Evolutionary conservation across 2,888 invertebrate species (phyloP), one percentile per base, ranked within the genome.

Genomic region (Danaus chrysippus): DNA sequence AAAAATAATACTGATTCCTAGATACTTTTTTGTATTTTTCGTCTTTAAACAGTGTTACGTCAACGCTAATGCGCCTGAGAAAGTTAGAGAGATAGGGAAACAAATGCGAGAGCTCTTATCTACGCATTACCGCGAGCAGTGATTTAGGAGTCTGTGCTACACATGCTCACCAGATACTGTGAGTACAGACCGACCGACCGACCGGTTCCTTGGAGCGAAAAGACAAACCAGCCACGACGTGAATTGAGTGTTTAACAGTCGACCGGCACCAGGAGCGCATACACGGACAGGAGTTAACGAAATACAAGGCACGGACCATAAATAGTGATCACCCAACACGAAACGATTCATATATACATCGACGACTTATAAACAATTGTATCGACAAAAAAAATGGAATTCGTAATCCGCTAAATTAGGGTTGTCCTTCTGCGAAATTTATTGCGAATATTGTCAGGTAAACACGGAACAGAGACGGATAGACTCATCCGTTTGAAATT

Each of bases 101-200:
- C 88, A 88, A 88, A 88, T 86, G 87, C 87, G 86, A 84, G 86
- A 83, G 84, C 84, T 87, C 82, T 87, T 88, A 87, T 88, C 89
- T 87, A 86, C 86, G 84, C 87, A 87, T 88, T 87, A 87, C 84
- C 82, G 81, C 79, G 79, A 77, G 72, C 77, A 70, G 84, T 88
- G 87, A 88, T 87, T 87, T 88, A 87, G 81, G 86, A 86, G 68
- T 78, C 79, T 72, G 74, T 77, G 74, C 68, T 69, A 69, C 75
- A 74, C 73, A 68, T 63, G 68, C 65, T 63, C 65, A 66, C 63
- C 71, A 68, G 60, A 73, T 79, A 85, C 46, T 15, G 23, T 34
- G 23, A 23, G 5, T 1, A 23, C 23, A 0, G 2, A 34, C 23
- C 2, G 23, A 34, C 23, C 23, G 23, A 49, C 17, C 15, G 15